Base-by-base conservation (phyloP, 2,113 vertebrate species). In the Rafetus swinhoei region DNA sequence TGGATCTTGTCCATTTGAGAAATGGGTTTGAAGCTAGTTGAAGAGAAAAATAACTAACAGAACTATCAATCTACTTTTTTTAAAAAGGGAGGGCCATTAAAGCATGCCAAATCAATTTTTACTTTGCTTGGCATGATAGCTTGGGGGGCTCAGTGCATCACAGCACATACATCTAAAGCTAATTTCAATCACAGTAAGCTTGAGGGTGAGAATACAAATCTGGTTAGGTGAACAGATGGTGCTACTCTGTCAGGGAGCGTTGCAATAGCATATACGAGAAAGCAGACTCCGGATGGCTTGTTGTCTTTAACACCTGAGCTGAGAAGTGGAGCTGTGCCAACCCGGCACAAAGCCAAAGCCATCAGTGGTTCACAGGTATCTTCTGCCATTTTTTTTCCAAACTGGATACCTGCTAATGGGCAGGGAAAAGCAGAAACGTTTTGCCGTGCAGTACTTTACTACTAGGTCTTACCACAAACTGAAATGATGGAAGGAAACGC, bases 201-300 rank as follows among this genome's bases (percentile, higher is more conserved):
- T 92, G 52, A 92, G 55, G 5, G 11, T 87, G 87, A 94, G 87
- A 94, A 35, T 84, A 92, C 19, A 85, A 95, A 90, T 91, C 59
- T 83, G 80, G 52, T 79, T 91, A 91, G 79, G 82, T 92, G 77
- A 89, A 84, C 90, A 95, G 96, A 94, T 85, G 94, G 94, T 62
- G 65, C 90, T 95, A 87, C 86, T 89, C 76, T 93, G 88, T 85
- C 79, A 79, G 82, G 60, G n/a, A 93, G 72, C 89, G 24, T 79
- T 87, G 86, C 86, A 96, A 94, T 56, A 95, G 89, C 84, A 93
- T 65, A 65, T 94, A 89, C 86, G 95, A 96, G 86, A 93, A 96
- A 95, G 62, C 60, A 92, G 88, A 87, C 87, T 94, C 92, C 81
- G 90, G 80, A 86, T 35, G 85, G 81, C 91, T 95, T 94, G 92